Percentiles rank a stretch among this genome's conserved stretches.
phyloP scores from a whole-genome alignment of 1,140 invertebrate genomes.

The Drosophila lowei region DNA sequence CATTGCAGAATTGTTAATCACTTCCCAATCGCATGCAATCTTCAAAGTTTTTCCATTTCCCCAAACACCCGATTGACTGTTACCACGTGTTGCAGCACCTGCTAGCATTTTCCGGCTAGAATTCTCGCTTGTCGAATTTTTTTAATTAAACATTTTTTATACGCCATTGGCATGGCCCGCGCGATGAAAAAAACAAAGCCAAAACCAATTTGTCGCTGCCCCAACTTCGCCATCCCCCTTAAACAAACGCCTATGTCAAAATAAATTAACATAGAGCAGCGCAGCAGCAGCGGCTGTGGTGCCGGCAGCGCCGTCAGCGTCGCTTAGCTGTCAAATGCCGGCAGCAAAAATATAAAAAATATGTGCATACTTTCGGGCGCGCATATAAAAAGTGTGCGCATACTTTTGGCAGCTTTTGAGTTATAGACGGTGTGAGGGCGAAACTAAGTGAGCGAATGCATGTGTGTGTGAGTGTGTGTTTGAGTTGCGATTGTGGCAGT shows the following conservation, averaged over 20 bases:
- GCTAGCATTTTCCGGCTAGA: conserved; percentile 30
- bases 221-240: not conserved
- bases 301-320: conserved; percentile 20
- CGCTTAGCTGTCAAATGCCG: conserved; percentile 76
- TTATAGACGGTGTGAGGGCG: conserved; percentile 63
- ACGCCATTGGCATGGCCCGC: not conserved
- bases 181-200: conserved; percentile 28
- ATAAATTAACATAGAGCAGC: conserved; percentile 73
- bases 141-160: conserved; percentile 47
- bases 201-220: conserved; percentile 47
- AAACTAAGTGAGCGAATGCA: conserved; percentile 42
- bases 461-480: conserved; percentile 20
- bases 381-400: conserved; percentile 78
- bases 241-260: conserved; percentile 56
- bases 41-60: too few relatives aligned
- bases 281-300: conserved; percentile 2
- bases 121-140: conserved; percentile 17
- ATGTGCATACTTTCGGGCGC: conserved; percentile 72
- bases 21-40: too few relatives aligned
- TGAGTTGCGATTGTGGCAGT: conserved; percentile 18
- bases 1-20: too few relatives aligned
- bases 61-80: too few relatives aligned
- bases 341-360: conserved; percentile 72
- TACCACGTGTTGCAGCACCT: not conserved
- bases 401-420: conserved; percentile 80